Percentiles rank a stretch among this genome's conserved stretches.
These are phyloP conservation scores for Ichneumoninae sp. DNA, from an alignment of 2,888 invertebrate species.

Conservation along the genomic window DNA sequence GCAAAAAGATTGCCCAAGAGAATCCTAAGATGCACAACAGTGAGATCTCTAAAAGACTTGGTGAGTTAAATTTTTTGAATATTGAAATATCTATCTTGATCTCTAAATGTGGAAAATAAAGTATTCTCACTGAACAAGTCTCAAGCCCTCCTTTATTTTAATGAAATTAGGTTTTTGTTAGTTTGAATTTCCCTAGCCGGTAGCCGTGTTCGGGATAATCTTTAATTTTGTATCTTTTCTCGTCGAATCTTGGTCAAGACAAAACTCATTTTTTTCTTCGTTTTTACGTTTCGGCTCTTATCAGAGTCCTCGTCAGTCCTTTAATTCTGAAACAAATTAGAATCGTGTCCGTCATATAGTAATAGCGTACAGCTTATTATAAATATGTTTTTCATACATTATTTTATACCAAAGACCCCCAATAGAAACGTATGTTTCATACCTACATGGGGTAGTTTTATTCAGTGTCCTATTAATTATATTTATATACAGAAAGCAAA, in stretches of 20 bases:
- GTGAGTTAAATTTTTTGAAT: slow-evolving; percentile 85
- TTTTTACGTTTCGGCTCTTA: neutral
- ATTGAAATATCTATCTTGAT: neutral
- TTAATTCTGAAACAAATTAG: neutral
- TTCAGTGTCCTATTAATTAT: neutral
- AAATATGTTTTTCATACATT: neutral
- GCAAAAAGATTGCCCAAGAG: slow-evolving; percentile 98
- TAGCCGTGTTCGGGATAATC: neutral
- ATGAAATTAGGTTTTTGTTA: neutral
- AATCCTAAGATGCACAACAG: slow-evolving; percentile 99
- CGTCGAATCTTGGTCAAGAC: too few species aligned
- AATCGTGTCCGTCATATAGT: neutral
- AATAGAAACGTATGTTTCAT: too few species aligned
- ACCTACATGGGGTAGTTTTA: neutral
- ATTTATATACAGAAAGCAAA: neutral
- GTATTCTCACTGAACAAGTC: neutral
- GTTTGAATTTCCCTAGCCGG: too few species aligned
- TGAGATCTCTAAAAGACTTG: slow-evolving; percentile 96
- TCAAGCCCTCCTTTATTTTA: neutral
- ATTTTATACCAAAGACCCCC: too few species aligned
- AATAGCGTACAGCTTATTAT: neutral
- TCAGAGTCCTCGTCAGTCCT: neutral
- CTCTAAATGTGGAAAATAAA: neutral
- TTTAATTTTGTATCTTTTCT: neutral
- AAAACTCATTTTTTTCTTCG: too few species aligned